Conservation (phyloP, 2,113 vertebrate genomes). For the Proteles cristata region DNA sequence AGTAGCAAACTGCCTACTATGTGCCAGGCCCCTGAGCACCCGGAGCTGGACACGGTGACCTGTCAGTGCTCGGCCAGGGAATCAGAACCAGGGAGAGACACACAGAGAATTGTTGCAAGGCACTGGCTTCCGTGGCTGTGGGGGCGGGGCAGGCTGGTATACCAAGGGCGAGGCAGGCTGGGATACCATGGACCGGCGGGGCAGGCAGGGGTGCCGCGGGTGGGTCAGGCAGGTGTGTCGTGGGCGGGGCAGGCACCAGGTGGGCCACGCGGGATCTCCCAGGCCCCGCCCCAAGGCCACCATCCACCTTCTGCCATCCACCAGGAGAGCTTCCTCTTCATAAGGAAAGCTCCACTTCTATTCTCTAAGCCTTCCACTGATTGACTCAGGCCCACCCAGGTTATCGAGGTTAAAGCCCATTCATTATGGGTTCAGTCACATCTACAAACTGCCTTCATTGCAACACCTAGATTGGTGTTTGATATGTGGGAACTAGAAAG, state of each 20-base stretch:
- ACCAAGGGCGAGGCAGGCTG: too few species aligned
- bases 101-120: not conserved
- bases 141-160: not conserved
- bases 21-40: not conserved
- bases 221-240: not conserved
- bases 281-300: not conserved
- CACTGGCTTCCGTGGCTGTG: not conserved
- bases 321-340: not conserved
- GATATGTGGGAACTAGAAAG: not conserved
- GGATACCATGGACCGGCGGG: not conserved
- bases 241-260: not conserved
- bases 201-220: not conserved
- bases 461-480: not conserved
- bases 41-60: not conserved
- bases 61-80: not conserved
- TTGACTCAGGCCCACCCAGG: not conserved
- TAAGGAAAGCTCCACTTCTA: not conserved
- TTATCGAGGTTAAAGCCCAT: not conserved
- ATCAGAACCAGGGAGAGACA: not conserved
- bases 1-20: not conserved
- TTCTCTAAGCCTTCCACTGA: not conserved
- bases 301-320: rapidly evolving
- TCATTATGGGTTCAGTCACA: not conserved
- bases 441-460: not conserved
- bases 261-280: not conserved